A percentile compares a stretch with the other conserved stretches of the same genome.
These are phyloP conservation scores for Heloderma charlesbogerti DNA, from an alignment of 2,113 vertebrate genomes.

Conservation along the genomic window DNA sequence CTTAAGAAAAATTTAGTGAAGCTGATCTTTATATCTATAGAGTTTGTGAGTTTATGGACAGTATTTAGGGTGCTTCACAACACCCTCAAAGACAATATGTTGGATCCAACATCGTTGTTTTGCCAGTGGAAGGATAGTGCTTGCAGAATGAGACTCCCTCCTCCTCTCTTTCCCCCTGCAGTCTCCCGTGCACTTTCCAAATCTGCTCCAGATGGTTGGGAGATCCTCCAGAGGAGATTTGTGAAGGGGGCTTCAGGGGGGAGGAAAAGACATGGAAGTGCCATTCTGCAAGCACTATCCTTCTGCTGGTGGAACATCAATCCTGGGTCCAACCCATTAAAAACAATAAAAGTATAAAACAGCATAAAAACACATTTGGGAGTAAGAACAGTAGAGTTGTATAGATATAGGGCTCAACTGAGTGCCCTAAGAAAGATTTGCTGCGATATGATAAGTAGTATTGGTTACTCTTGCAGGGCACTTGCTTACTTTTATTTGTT, in stretches of 20 bases:
- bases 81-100: too few relatives aligned
- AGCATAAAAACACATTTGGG: background rate
- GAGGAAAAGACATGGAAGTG: too few relatives aligned
- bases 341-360: background rate
- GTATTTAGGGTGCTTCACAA: background rate
- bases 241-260: too few relatives aligned
- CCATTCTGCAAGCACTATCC: too few relatives aligned
- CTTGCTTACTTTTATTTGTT: background rate
- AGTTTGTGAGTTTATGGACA: background rate
- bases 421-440: background rate
- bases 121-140: too few relatives aligned
- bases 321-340: background rate
- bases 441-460: background rate
- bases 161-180: too few relatives aligned
- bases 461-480: background rate
- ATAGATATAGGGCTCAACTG: background rate
- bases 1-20: background rate
- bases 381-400: background rate
- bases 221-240: too few relatives aligned
- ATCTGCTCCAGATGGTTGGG: too few relatives aligned
- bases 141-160: too few relatives aligned
- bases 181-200: too few relatives aligned
- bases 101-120: too few relatives aligned
- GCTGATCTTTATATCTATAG: background rate
- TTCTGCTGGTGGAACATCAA: too few relatives aligned